Conservation (phyloP, 2,797 vertebrate species). For the Phaenicophaeus curvirostris region DNA sequence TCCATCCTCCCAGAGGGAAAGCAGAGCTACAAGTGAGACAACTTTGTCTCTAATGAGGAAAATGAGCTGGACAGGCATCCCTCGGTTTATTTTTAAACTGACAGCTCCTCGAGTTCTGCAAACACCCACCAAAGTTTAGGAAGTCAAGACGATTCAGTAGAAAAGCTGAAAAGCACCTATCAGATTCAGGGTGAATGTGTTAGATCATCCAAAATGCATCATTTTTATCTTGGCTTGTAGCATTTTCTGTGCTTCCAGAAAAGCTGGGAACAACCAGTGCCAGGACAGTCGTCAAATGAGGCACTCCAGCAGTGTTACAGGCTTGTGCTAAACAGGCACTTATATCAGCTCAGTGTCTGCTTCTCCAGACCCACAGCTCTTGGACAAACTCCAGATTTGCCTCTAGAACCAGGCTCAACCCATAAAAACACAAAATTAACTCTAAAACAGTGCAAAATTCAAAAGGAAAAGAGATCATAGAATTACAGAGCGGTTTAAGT, state of each 20-base stretch:
- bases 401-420: neutral
- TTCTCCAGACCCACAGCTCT: neutral
- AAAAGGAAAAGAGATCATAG: neutral
- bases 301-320: neutral
- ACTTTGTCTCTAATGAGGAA: neutral
- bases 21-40: neutral
- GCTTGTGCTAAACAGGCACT: neutral
- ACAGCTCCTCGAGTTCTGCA: neutral
- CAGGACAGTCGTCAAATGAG: neutral
- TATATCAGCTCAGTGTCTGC: neutral
- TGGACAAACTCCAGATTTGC: neutral
- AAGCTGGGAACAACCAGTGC: neutral
- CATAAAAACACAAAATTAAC: neutral
- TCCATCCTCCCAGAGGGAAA: slow-evolving; percentile 67
- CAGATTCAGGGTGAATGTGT: neutral
- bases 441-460: neutral
- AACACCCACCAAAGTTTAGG: neutral
- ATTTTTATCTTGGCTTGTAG: neutral
- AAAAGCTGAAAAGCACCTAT: neutral
- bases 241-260: neutral
- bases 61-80: neutral
- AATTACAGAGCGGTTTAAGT: no score
- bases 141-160: neutral
- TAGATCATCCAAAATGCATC: neutral
- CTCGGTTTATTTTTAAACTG: slow-evolving; percentile 33